phyloP scores from a whole-genome alignment of 2,888 invertebrate genomes.

The Drosophila lutescens region DNA sequence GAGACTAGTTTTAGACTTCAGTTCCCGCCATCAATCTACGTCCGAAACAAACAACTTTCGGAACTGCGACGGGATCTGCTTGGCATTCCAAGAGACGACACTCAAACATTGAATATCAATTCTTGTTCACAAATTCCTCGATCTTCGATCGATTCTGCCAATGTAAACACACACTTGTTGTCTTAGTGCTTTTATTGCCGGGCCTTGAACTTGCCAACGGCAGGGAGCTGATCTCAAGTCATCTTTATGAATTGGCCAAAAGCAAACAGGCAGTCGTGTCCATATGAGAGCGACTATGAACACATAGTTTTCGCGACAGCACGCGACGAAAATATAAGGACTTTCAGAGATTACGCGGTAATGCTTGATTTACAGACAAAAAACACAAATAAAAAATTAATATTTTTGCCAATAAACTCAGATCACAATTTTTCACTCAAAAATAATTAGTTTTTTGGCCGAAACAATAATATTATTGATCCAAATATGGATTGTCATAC shows the following conservation, averaged over 20 bases:
- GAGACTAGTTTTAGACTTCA: not conserved
- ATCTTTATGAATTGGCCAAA: slow-evolving; percentile 23
- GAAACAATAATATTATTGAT: too few species aligned
- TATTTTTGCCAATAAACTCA: too few species aligned
- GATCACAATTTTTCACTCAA: too few species aligned
- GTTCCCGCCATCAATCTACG: slow-evolving; percentile 28
- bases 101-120: slow-evolving; percentile 23
- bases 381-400: too few species aligned
- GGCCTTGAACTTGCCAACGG: slow-evolving; percentile 29
- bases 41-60: slow-evolving; percentile 31
- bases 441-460: too few species aligned
- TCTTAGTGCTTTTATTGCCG: slow-evolving; percentile 6
- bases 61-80: not conserved
- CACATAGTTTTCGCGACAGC: not conserved
- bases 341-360: too few species aligned
- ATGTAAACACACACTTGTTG: slow-evolving; percentile 27
- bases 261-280: slow-evolving; percentile 17
- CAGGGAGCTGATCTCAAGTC: slow-evolving; percentile 11
- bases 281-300: slow-evolving; percentile 8
- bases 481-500: too few species aligned
- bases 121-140: slow-evolving; percentile 11
- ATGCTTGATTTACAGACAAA: too few species aligned
- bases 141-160: slow-evolving; percentile 7
- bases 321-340: not conserved
- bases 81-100: slow-evolving; percentile 3